Percentiles rank a stretch among this genome's conserved stretches.
phyloP scores from a whole-genome alignment of 2,797 vertebrate genomes.

The Chaetophractus vellerosus region DNA sequence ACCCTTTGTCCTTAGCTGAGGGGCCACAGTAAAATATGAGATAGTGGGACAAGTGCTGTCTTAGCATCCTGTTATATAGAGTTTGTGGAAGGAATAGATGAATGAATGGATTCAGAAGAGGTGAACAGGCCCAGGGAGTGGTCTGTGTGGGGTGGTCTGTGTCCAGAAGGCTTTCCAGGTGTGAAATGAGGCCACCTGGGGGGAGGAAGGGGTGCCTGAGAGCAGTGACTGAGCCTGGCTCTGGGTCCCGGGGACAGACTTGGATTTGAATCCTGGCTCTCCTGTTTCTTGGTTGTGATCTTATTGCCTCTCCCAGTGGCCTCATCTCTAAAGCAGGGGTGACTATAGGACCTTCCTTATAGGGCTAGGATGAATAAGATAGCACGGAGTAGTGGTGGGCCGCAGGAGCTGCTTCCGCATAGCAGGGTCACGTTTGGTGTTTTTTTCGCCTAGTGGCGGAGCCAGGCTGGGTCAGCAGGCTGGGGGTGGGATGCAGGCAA shows the following conservation, averaged over 20 bases:
- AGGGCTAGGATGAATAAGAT: not conserved
- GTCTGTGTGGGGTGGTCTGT: not conserved
- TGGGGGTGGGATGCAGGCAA: not conserved
- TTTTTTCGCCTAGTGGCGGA: not conserved
- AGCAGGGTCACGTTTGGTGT: not conserved
- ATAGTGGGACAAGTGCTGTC: not conserved
- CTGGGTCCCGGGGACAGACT: not conserved
- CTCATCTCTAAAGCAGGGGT: not conserved
- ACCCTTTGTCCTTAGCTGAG: not conserved
- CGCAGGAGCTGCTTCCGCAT: not conserved
- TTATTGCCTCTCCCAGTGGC: not conserved
- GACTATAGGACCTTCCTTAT: no score
- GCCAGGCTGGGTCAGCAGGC: not conserved
- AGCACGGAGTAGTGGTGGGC: not conserved
- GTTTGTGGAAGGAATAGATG: not conserved
- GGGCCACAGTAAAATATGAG: not conserved
- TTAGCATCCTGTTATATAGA: not conserved
- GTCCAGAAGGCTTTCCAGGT: not conserved
- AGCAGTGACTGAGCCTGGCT: accelerated
- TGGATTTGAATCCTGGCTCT: not conserved
- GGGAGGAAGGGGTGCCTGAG: not conserved
- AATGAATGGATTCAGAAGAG: not conserved
- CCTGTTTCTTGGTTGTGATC: not conserved
- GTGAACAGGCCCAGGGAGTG: not conserved
- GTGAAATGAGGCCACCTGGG: not conserved